Evolutionary conservation across 92 coral and sea anemone species (phyloP).

Genomic region (Chrysogorgia sp.): DNA sequence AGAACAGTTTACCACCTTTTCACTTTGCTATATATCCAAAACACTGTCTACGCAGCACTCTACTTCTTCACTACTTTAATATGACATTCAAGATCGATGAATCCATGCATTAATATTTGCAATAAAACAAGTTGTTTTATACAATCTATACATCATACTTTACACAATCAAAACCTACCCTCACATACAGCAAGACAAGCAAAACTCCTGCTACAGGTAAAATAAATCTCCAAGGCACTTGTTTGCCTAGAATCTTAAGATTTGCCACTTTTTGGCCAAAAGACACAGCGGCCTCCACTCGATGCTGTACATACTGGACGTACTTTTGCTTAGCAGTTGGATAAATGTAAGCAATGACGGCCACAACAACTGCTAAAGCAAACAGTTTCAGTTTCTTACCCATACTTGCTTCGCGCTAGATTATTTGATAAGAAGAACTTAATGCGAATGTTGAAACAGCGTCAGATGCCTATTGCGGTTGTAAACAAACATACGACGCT

Average conservation of each 20-base stretch:
- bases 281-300: slow-evolving; percentile 71
- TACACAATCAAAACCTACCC: too few relatives aligned
- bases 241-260: slow-evolving; percentile 86
- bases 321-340: slow-evolving; percentile 83
- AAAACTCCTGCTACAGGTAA: slow-evolving; percentile 79
- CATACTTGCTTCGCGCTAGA: neutral
- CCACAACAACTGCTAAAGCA: slow-evolving; percentile 81
- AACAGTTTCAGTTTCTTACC: slow-evolving; percentile 80
- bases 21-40: too few relatives aligned
- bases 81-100: too few relatives aligned
- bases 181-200: slow-evolving; percentile 75
- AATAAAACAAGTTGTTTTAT: too few relatives aligned
- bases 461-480: slow-evolving; percentile 27
- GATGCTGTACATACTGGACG: slow-evolving; percentile 83
- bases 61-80: too few relatives aligned
- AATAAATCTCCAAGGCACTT: slow-evolving; percentile 90
- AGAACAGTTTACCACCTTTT: too few relatives aligned
- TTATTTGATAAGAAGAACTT: neutral
- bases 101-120: too few relatives aligned
- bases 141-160: too few relatives aligned
- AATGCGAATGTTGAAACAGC: neutral
- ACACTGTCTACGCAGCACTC: too few relatives aligned
- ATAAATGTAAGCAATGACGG: slow-evolving; percentile 74
- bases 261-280: slow-evolving; percentile 70
- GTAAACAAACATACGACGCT: too few relatives aligned